These are phyloP conservation scores for Ornithoptera alexandrae DNA, from an alignment of 2,888 invertebrate genomes.

Conservation along the genomic window DNA sequence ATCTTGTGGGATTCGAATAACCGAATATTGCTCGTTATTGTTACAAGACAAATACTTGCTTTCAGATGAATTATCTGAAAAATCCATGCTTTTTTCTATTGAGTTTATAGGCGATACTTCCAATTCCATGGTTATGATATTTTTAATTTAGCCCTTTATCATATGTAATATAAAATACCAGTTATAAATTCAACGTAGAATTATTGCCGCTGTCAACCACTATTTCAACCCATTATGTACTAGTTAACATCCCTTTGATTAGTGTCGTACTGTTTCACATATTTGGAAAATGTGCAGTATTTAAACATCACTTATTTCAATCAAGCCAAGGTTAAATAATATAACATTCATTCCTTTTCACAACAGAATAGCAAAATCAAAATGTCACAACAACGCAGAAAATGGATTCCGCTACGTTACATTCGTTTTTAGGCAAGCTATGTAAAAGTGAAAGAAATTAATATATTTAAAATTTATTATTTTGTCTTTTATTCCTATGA, in stretches of 20 bases:
- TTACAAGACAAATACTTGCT: conserved; percentile 63
- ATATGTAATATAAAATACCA: conserved; percentile 44
- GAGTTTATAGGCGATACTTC: conserved; percentile 60
- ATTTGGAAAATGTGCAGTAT: conserved; percentile 37
- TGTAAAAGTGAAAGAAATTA: background rate
- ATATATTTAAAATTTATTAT: background rate
- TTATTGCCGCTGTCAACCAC: conserved; percentile 68
- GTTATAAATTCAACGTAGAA: conserved; percentile 48
- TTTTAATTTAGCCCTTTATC: conserved; percentile 31
- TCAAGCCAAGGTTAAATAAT: conserved; percentile 39
- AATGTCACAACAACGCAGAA: conserved; percentile 80
- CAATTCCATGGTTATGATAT: conserved; percentile 61
- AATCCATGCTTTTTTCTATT: conserved; percentile 61
- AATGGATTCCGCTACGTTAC: conserved; percentile 65
- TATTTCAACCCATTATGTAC: conserved; percentile 74
- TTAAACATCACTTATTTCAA: conserved; percentile 50
- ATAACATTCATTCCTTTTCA: conserved; percentile 49
- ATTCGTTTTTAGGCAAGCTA: conserved; percentile 35
- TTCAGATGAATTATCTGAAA: conserved; percentile 64
- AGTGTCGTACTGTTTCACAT: conserved; percentile 37
- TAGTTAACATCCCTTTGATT: conserved; percentile 39
- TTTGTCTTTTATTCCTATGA: background rate
- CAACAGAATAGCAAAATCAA: conserved; percentile 54
- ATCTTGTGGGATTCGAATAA: conserved; percentile 72
- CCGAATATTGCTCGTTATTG: conserved; percentile 68